Evolutionary conservation across 1,140 invertebrate genomes (phyloP), one percentile per base, ranked within the genome.

Genomic region (Venustaconcha ellipsiformis): DNA sequence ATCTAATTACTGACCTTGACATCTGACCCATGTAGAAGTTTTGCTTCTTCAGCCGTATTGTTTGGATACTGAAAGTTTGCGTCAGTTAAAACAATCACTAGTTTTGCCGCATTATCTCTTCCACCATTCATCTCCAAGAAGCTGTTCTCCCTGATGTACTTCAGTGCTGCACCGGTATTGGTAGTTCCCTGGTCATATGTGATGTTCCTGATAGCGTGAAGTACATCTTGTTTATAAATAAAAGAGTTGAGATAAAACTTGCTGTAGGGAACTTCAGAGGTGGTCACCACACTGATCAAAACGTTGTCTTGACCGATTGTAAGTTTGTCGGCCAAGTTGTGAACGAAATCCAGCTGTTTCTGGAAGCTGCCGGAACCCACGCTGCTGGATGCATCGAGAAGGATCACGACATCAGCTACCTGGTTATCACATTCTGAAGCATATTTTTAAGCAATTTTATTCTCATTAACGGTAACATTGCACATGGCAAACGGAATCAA

Each of bases 311-410:
- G 76, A 17, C 80, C 80, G 4, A 81, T 70, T 23, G 72, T 37
- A 68, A 79, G 76, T 18, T n/a, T 68, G 57, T 68, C 15, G 2
- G 70, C 73, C 48, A 81, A 48, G 55, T 79, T 73, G n/a, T 57
- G 59, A 57, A 81, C 72, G 75, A 83, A 83, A 30, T 77, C 70
- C 12, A 82, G 70, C 55, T 78, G 65, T 57, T 75, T 78, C 62
- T 75, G 48, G 59, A 80, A 84, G 75, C 81, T 79, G 64, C 23
- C 6, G 12, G 56, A 17, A n/a, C 68, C 70, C 23, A 80, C 78
- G 55, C 83, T 84, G 13, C 80, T 73, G 18, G 83, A 84, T 37
- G 73, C 67, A 67, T 82, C 83, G 37, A 84, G 56, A 6, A 82
- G 59, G 57, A 84, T 81, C 14, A 82, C 81, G 37, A 84, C 72